A percentile compares a stretch with the other conserved stretches of the same genome.
Evolutionary conservation across 2,797 vertebrate species (phyloP).

Genomic region (Sternotherus odoratus): DNA sequence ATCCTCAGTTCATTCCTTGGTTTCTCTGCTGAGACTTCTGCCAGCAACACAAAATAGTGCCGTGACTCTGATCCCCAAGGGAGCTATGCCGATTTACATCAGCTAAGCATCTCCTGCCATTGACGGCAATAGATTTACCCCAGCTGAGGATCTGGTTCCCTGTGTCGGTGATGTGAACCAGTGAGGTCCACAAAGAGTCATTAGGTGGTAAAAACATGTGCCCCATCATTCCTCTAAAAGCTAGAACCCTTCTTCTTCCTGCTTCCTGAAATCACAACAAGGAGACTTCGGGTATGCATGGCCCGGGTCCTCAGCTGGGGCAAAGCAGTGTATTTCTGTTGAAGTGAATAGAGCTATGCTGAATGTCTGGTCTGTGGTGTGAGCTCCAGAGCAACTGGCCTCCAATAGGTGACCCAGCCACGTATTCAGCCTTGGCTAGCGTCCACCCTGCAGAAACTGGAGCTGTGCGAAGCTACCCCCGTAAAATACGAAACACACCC

Average conservation of each 20-base stretch:
- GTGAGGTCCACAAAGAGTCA: background rate
- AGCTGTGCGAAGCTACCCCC: background rate
- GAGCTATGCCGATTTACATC: background rate
- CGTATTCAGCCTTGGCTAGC: background rate
- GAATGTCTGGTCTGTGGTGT: no score
- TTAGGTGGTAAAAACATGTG: background rate
- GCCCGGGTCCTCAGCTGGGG: background rate
- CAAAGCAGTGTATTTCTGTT: background rate
- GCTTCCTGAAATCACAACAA: background rate
- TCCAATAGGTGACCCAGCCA: background rate
- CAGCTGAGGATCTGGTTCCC: background rate
- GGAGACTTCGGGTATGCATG: background rate
- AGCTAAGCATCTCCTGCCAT: background rate
- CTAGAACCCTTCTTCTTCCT: background rate
- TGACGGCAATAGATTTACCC: background rate
- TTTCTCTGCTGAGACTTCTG: background rate
- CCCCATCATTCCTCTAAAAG: background rate
- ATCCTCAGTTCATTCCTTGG: background rate
- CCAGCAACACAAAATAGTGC: background rate
- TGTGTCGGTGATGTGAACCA: background rate
- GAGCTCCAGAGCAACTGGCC: no score
- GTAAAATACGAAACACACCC: background rate
- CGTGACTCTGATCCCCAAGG: no score
- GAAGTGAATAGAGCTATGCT: no score
- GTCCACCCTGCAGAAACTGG: background rate